Evolutionary conservation across 1,140 invertebrate genomes (phyloP).

Genomic region (Carcinoscorpius rotundicauda): DNA sequence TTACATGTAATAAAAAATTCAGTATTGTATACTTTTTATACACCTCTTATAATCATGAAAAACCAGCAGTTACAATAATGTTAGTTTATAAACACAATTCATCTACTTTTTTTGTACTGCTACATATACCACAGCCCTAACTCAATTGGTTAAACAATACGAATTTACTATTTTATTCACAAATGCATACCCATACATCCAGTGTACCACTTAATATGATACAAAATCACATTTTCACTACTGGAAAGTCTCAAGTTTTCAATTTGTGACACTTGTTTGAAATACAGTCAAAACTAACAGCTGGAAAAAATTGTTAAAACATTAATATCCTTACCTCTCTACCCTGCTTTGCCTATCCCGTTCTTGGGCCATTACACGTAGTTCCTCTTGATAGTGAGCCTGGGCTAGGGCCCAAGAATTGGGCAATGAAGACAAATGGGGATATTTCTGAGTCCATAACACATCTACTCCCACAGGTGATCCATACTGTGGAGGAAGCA

Average conservation of each 20-base stretch:
- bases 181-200: no score
- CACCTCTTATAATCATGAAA: no score
- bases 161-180: no score
- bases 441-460: slow-evolving; percentile 35
- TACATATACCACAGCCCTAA: no score
- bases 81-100: no score
- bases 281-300: slow-evolving; percentile 31
- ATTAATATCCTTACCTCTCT: slow-evolving; percentile 29
- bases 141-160: no score
- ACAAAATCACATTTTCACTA: not conserved
- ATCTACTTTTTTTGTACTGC: no score
- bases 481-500: slow-evolving; percentile 9
- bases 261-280: slow-evolving; percentile 15
- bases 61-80: no score
- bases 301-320: slow-evolving; percentile 25
- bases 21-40: no score
- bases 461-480: slow-evolving; percentile 24
- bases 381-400: slow-evolving; percentile 27
- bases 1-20: no score
- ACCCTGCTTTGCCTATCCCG: slow-evolving; percentile 34
- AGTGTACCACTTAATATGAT: no score
- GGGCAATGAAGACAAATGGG: slow-evolving; percentile 9
- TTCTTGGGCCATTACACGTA: slow-evolving; percentile 16
- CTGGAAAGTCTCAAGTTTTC: not conserved
- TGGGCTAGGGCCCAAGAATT: slow-evolving; percentile 28